Evolutionary conservation across 2,888 invertebrate species (phyloP).

Genomic region (Chaitophorus viminalis): DNA sequence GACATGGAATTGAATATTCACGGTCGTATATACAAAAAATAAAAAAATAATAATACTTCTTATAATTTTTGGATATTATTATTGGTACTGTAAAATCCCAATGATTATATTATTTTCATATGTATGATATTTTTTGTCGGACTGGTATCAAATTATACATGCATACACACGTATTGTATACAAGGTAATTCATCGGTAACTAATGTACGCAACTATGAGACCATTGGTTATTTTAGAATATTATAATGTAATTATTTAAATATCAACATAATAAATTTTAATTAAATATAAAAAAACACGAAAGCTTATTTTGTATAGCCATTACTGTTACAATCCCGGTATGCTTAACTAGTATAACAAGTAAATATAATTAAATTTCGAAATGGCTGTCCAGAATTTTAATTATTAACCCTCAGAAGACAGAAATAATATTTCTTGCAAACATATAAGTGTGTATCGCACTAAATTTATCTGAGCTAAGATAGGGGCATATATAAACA

Average conservation of each 20-base stretch:
- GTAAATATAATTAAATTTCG: too few species aligned
- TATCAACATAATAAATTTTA: not conserved
- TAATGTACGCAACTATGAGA: not conserved
- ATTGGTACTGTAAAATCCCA: not conserved
- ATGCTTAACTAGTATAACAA: too few species aligned
- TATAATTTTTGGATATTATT: conserved; percentile 13
- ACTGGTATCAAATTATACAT: not conserved
- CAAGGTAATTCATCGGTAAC: not conserved
- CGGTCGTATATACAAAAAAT: not conserved
- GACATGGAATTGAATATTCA: conserved; percentile 21
- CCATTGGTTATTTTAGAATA: not conserved
- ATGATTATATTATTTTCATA: not conserved
- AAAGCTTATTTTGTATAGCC: not conserved
- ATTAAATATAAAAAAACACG: not conserved
- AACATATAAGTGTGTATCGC: too few species aligned
- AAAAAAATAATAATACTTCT: conserved; percentile 12
- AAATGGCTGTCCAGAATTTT: too few species aligned
- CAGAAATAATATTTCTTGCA: too few species aligned
- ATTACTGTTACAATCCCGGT: too few species aligned
- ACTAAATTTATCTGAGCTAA: too few species aligned
- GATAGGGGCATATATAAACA: too few species aligned
- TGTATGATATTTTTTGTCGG: too few species aligned
- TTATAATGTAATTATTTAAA: not conserved
- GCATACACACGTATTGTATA: not conserved
- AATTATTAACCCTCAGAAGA: too few species aligned